phyloP scores from a whole-genome alignment of 1,140 invertebrate genomes.

The Drosophila nikananu region DNA sequence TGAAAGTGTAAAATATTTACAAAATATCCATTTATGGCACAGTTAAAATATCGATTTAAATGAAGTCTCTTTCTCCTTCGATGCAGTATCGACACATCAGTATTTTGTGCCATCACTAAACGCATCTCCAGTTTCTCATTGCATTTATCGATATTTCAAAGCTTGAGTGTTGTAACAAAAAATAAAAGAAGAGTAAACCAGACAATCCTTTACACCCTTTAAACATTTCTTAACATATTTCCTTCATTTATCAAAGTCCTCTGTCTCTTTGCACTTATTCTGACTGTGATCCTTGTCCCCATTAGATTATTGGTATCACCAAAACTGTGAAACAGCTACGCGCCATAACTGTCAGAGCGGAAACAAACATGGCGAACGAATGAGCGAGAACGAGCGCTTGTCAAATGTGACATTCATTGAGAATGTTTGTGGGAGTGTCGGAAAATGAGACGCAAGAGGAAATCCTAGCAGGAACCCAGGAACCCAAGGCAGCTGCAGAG shows the following conservation, averaged over 20 bases:
- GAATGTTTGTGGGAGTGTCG: constrained; percentile 3
- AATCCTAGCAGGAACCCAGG: constrained; percentile 20
- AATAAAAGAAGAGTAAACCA: background rate
- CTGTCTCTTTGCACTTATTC: constrained; percentile 1
- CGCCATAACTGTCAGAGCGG: constrained; percentile 44
- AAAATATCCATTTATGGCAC: too few relatives aligned
- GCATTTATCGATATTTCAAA: background rate
- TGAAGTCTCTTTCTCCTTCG: too few relatives aligned
- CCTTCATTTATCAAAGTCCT: constrained; percentile 4
- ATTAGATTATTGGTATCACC: constrained; percentile 4
- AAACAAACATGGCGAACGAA: constrained; percentile 46
- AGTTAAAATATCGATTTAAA: too few relatives aligned
- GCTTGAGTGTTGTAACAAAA: background rate
- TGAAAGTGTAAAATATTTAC: too few relatives aligned
- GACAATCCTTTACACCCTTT: background rate
- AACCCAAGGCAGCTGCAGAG: constrained; percentile 31
- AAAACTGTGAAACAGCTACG: constrained; percentile 9
- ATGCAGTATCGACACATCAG: too few relatives aligned
- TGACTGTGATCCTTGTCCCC: background rate
- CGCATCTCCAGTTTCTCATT: background rate
- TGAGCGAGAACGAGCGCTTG: constrained; percentile 34
- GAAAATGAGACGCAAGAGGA: constrained; percentile 24
- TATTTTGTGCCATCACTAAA: too few relatives aligned
- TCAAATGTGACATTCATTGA: constrained; percentile 67
- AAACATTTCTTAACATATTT: background rate